These are phyloP conservation scores for Hephaestus fuliginosus DNA, from an alignment of 2,797 vertebrate genomes.

Conservation along the genomic window DNA sequence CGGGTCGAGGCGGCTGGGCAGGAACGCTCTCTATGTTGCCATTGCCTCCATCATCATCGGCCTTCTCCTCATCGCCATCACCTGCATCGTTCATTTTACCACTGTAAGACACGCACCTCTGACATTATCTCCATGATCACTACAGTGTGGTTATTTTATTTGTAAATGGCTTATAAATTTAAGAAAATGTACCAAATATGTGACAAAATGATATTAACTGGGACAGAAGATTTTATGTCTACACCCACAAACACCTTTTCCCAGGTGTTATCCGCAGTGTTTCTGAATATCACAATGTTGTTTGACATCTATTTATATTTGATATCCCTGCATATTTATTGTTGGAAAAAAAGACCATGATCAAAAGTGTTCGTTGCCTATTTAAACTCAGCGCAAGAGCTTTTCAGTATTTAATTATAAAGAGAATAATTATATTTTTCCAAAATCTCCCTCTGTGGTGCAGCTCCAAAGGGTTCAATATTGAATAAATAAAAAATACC, in stretches of 20 bases:
- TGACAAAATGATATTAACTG: not conserved
- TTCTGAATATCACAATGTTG: conserved; percentile 1
- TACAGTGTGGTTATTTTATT: not conserved
- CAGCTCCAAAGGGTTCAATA: not conserved
- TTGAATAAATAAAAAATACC: not conserved
- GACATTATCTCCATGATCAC: not conserved
- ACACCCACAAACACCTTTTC: not conserved
- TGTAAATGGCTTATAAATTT: not conserved
- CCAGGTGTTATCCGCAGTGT: not conserved
- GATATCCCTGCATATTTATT: not conserved
- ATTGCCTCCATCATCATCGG: conserved; percentile 92
- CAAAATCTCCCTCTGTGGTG: not conserved
- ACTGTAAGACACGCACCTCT: conserved; percentile 78
- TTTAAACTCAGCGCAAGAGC: not conserved
- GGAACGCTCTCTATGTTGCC: conserved; percentile 89
- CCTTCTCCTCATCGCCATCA: conserved; percentile 88
- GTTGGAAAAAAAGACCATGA: not conserved
- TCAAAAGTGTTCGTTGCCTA: not conserved
- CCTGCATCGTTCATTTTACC: conserved; percentile 88
- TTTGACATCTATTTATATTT: not conserved
- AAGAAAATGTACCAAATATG: not conserved
- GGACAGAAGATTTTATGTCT: not conserved
- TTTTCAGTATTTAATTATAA: not conserved
- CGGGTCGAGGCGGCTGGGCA: conserved; percentile 89
- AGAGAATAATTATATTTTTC: not conserved